These are phyloP conservation scores for Nomada lathburiana DNA, from an alignment of 2,888 invertebrate genomes.

Conservation along the genomic window DNA sequence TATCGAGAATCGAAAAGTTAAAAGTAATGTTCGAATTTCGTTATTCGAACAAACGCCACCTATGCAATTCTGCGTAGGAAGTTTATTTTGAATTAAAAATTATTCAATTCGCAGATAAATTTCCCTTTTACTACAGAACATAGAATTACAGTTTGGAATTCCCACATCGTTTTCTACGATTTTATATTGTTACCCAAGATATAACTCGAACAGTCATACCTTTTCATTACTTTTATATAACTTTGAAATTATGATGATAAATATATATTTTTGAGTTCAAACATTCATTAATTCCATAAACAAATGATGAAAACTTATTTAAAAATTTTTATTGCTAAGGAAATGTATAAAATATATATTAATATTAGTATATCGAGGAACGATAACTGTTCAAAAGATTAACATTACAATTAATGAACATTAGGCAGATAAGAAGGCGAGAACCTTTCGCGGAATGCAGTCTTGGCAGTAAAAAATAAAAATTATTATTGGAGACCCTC, in stretches of 20 bases:
- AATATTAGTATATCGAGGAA: neutral
- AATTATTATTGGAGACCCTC: constrained; percentile 44
- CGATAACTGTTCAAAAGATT: neutral
- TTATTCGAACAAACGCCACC: constrained; percentile 1
- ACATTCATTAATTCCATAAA: neutral
- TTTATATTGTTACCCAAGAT: neutral
- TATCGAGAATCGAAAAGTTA: neutral
- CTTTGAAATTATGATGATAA: neutral
- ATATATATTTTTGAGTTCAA: neutral
- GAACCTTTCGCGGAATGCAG: constrained; percentile 62
- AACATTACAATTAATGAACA: constrained; percentile 46
- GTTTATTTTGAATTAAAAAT: constrained; percentile 11
- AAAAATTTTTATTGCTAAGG: neutral
- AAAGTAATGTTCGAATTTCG: neutral
- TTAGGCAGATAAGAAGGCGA: constrained; percentile 52
- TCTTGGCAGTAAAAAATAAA: constrained; percentile 65
- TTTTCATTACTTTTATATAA: neutral
- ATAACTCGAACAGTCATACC: neutral
- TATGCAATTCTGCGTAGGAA: neutral
- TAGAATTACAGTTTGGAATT: neutral
- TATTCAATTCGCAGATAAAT: neutral
- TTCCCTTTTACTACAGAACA: neutral
- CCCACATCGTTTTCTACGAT: neutral
- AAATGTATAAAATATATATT: neutral
- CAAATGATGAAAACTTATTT: neutral